Percentiles rank a stretch among this genome's conserved stretches.
Conservation (phyloP, 2,797 vertebrate genomes). For the Helostoma temminkii region DNA sequence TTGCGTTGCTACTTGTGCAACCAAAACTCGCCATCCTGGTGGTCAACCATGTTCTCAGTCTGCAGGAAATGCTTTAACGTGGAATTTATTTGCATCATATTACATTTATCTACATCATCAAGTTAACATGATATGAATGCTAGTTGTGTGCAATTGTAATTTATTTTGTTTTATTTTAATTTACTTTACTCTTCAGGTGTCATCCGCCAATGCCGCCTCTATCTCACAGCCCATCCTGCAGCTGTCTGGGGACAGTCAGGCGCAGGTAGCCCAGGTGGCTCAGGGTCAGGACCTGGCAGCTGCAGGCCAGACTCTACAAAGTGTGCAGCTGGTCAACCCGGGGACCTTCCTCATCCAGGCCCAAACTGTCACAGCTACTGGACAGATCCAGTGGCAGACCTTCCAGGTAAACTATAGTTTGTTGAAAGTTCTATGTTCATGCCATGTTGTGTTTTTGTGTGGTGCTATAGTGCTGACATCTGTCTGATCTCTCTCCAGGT, state of each 20-base stretch:
- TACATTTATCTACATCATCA: no score
- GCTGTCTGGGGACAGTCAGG: conserved; percentile 85
- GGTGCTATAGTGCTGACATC: not conserved
- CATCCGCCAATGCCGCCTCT: conserved; percentile 89
- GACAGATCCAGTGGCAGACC: conserved; percentile 99
- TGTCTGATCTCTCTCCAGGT: conserved; percentile 82
- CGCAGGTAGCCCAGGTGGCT: conserved; percentile 90
- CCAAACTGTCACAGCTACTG: conserved; percentile 96
- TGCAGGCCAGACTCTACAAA: conserved; percentile 92
- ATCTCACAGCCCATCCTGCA: conserved; percentile 92
- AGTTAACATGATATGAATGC: accelerated
- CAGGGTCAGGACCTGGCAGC: conserved; percentile 88
- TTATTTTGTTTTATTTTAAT: not conserved
- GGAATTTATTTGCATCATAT: not conserved
- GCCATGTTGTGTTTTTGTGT: not conserved
- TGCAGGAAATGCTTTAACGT: not conserved
- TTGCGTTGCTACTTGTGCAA: not conserved
- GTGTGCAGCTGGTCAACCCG: conserved; percentile 97
- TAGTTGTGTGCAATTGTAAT: not conserved
- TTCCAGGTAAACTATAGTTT: conserved; percentile 86
- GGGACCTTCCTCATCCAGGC: conserved; percentile 99
- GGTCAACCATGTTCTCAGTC: not conserved
- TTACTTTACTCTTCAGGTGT: conserved; percentile 84
- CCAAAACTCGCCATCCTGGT: not conserved
- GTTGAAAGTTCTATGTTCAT: not conserved